Conservation (phyloP, 2,888 invertebrate genomes). For the Nysson spinosus region DNA sequence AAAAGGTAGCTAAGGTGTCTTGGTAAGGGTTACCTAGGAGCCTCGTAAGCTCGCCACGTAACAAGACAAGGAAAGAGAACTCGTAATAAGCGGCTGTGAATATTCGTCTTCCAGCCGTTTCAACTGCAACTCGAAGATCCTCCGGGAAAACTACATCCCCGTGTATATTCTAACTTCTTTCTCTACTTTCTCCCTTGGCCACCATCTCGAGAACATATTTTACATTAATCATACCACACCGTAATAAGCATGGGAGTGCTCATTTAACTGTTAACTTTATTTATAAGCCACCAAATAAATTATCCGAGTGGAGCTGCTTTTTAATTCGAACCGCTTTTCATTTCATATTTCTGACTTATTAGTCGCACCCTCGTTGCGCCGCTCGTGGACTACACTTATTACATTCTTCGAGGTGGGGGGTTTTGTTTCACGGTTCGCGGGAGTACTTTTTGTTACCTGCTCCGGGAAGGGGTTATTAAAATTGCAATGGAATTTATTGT, state of each 20-base stretch:
- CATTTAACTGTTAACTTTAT: conserved; percentile 60
- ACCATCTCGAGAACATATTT: conserved; percentile 29
- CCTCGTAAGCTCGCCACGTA: too few species aligned
- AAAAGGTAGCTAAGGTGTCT: conserved; percentile 5
- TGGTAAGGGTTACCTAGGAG: not conserved
- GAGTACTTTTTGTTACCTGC: too few species aligned
- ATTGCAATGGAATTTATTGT: too few species aligned
- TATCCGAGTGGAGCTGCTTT: conserved; percentile 36
- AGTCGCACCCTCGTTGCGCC: not conserved
- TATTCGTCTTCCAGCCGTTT: conserved; percentile 34
- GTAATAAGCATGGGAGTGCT: conserved; percentile 53
- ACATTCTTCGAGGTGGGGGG: conserved; percentile 3
- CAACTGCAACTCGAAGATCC: conserved; percentile 26
- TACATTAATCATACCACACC: conserved; percentile 57
- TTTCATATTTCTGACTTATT: conserved; percentile 51
- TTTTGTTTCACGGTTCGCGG: too few species aligned
- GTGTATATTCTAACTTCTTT: conserved; percentile 19
- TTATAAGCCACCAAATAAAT: conserved; percentile 46
- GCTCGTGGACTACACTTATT: not conserved
- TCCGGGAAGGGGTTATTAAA: too few species aligned
- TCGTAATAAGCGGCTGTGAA: conserved; percentile 47
- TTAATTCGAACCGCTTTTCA: conserved; percentile 63
- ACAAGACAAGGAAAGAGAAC: not conserved
- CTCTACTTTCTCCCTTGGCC: conserved; percentile 34
- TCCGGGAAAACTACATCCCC: conserved; percentile 9